Percentiles rank a stretch among this genome's conserved stretches.
Conservation (phyloP, 2,888 invertebrate species). For the Lasioglossum oenotherae region DNA sequence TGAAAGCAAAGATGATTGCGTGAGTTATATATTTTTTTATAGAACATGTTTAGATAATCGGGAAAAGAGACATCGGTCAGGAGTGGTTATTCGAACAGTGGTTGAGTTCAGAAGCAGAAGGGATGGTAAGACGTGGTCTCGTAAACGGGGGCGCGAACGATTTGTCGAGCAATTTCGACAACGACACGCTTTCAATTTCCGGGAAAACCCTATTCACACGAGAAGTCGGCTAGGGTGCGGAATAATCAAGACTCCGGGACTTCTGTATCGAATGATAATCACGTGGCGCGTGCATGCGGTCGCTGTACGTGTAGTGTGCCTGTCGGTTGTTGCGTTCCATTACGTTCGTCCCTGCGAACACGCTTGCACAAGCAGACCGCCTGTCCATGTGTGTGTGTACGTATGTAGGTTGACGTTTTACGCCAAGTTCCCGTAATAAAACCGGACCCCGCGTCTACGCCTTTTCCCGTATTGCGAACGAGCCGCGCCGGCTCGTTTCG, state of each 20-base stretch:
- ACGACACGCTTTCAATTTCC: conserved; percentile 7
- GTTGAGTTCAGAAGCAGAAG: background rate
- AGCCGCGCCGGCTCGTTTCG: conserved; percentile 55
- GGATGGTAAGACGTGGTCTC: background rate
- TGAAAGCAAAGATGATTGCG: too few species aligned
- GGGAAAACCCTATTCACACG: background rate
- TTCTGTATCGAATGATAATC: conserved; percentile 66
- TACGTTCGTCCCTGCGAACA: background rate
- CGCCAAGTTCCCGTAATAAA: conserved; percentile 64
- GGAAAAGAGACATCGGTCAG: background rate
- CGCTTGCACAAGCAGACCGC: conserved; percentile 17
- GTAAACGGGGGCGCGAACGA: background rate
- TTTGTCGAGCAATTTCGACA: conserved; percentile 5
- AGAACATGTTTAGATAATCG: background rate
- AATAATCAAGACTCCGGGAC: conserved; percentile 33
- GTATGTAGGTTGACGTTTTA: conserved; percentile 26
- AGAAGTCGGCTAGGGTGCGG: background rate
- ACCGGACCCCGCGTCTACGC: conserved; percentile 67
- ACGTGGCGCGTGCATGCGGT: conserved; percentile 62
- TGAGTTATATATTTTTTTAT: too few species aligned
- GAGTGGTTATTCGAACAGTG: background rate
- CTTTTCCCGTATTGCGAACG: conserved; percentile 64
- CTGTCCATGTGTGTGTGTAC: background rate
- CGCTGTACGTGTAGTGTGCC: conserved; percentile 38
- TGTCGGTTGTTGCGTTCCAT: conserved; percentile 15